A percentile compares a stretch with the other conserved stretches of the same genome.
These are phyloP conservation scores for Apamea epomidion DNA, from an alignment of 2,888 invertebrate genomes.

Conservation along the genomic window DNA sequence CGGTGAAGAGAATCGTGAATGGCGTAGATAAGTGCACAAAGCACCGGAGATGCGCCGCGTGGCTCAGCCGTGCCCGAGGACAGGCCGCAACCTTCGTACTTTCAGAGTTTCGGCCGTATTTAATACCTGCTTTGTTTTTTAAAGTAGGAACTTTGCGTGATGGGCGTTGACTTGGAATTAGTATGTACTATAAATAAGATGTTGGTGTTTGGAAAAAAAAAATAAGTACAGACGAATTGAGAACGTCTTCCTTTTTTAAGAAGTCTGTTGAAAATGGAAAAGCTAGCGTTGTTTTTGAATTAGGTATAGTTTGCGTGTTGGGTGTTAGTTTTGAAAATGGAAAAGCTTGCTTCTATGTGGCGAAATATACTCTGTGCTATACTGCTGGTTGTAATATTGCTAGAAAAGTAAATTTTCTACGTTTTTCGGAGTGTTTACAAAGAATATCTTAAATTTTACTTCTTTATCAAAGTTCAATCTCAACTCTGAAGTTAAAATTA, in stretches of 20 bases:
- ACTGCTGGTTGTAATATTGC: background rate
- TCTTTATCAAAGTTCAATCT: background rate
- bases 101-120: constrained; percentile 72
- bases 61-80: constrained; percentile 74
- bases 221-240: background rate
- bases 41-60: constrained; percentile 85
- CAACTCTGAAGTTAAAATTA: background rate
- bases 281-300: constrained; percentile 38
- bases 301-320: constrained; percentile 9
- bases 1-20: constrained; percentile 88
- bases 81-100: constrained; percentile 76
- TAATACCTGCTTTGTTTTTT: constrained; percentile 57
- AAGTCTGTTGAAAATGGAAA: background rate
- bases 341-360: background rate
- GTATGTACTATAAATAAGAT: too few species aligned
- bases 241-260: background rate
- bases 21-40: constrained; percentile 88
- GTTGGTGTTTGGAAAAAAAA: background rate
- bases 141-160: constrained; percentile 37
- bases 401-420: background rate
- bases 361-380: background rate
- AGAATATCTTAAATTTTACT: background rate
- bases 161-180: background rate
- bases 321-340: background rate
- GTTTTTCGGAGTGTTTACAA: background rate